Evolutionary conservation across 2,888 invertebrate genomes (phyloP).

Genomic region (Scrobipalpa atriplicella): DNA sequence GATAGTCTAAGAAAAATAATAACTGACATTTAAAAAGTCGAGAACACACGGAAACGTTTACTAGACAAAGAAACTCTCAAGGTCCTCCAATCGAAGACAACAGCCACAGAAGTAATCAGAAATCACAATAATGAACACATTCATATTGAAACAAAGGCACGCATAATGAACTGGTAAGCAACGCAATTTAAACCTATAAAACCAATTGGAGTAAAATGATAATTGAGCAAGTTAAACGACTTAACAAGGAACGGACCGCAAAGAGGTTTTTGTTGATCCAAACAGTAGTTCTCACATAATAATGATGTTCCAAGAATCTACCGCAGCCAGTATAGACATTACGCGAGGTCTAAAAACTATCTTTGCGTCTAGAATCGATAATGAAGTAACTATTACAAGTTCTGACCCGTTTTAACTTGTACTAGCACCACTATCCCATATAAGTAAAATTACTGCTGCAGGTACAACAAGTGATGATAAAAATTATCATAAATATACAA

Average conservation of each 20-base stretch:
- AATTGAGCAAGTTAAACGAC: slow-evolving; percentile 18
- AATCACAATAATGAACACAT: slow-evolving; percentile 19
- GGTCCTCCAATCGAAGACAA: slow-evolving; percentile 2
- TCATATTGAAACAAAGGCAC: slow-evolving; percentile 10
- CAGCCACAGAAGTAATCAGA: slow-evolving; percentile 6
- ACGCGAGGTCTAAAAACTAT: slow-evolving; percentile 20
- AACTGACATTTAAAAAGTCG: background rate
- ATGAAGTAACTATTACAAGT: slow-evolving; percentile 12
- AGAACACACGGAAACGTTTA: background rate
- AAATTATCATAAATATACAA: background rate
- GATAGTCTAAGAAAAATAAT: background rate
- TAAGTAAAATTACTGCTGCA: background rate
- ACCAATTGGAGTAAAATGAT: slow-evolving; percentile 1
- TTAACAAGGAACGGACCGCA: slow-evolving; percentile 7
- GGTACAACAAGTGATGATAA: background rate
- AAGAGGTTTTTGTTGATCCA: slow-evolving; percentile 3
- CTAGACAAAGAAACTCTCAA: slow-evolving; percentile 27
- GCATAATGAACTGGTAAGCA: slow-evolving; percentile 7
- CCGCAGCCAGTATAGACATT: background rate
- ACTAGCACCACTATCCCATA: background rate
- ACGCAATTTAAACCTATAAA: slow-evolving; percentile 16
- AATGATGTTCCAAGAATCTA: slow-evolving; percentile 19
- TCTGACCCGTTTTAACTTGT: slow-evolving; percentile 10
- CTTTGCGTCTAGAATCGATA: slow-evolving; percentile 7
- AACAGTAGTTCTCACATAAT: slow-evolving; percentile 26